Percentiles rank a stretch among this genome's conserved stretches.
Conservation (phyloP, 2,797 vertebrate genomes). For the Argyrosomus regius region DNA sequence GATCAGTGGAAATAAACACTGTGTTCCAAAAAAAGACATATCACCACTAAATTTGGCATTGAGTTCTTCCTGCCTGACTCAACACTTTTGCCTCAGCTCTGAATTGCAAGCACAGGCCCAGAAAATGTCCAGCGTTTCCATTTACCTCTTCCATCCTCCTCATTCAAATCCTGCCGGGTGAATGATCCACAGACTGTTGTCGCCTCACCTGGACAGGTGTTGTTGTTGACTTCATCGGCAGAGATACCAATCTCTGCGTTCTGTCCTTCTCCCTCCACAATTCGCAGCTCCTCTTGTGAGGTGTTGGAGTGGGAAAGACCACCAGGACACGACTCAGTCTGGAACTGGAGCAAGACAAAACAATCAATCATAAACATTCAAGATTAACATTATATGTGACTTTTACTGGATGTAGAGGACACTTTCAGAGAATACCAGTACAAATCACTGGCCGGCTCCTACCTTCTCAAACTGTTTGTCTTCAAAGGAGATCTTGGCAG, state of each 20-base stretch:
- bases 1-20: background rate
- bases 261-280: conserved; percentile 97
- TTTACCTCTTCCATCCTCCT: background rate
- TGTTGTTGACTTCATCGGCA: conserved; percentile 98
- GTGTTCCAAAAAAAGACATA: background rate
- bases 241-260: conserved; percentile 88
- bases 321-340: conserved; percentile 90
- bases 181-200: background rate
- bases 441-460: background rate
- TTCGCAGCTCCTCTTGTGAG: conserved; percentile 96
- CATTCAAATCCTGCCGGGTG: background rate
- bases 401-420: background rate
- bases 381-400: background rate
- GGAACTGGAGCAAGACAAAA: conserved; percentile 86
- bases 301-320: conserved; percentile 91
- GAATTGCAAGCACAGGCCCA: background rate
- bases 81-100: background rate
- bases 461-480: conserved; percentile 99
- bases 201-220: conserved; percentile 91
- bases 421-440: background rate
- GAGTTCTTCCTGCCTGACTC: background rate
- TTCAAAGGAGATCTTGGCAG: conserved; percentile 96
- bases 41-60: background rate
- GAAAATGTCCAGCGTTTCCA: background rate
- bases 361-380: background rate